These are phyloP conservation scores for Nyctalus aviator DNA, from an alignment of 2,797 vertebrate species.

Conservation along the genomic window DNA sequence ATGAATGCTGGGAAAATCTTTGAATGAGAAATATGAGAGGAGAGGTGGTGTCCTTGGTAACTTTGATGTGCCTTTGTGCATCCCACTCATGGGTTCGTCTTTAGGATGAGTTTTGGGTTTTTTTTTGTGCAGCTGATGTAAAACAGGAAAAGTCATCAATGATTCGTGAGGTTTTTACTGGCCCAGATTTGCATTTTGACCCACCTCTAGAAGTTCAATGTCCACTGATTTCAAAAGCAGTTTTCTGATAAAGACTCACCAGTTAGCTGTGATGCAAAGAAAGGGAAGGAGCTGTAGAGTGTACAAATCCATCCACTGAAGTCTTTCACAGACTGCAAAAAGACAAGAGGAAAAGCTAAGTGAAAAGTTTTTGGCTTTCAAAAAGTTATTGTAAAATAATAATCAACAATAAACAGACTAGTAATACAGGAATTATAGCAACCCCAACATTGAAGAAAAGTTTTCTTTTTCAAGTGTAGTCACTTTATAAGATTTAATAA, in stretches of 20 bases:
- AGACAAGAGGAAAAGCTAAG: background rate
- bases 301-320: accelerated
- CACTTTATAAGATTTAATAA: background rate
- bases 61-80: background rate
- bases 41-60: background rate
- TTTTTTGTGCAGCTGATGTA: background rate
- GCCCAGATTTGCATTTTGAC: background rate
- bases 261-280: background rate
- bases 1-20: background rate
- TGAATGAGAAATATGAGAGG: background rate
- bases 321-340: background rate
- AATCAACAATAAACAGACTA: background rate
- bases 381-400: background rate
- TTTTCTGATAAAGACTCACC: background rate
- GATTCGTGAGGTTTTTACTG: background rate
- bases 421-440: background rate
- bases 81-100: background rate
- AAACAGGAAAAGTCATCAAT: background rate
- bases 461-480: background rate
- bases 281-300: background rate
- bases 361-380: background rate
- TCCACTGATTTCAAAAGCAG: background rate
- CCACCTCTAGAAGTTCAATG: background rate
- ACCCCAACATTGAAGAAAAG: background rate
- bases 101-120: background rate